These are phyloP conservation scores for Polymixis lichenea DNA, from an alignment of 2,888 invertebrate genomes.

Conservation along the genomic window DNA sequence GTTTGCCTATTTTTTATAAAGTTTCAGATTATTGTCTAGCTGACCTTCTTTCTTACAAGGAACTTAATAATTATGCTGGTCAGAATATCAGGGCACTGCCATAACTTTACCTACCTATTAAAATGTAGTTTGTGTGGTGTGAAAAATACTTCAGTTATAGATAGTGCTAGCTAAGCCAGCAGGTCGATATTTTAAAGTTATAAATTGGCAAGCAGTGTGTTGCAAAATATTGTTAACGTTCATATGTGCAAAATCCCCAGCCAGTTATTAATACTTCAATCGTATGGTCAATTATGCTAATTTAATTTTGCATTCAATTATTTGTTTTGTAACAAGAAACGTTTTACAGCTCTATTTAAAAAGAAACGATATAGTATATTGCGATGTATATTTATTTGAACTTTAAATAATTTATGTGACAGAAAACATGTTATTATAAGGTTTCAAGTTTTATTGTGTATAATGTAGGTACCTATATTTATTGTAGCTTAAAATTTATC, in stretches of 20 bases:
- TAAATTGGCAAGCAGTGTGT: not conserved
- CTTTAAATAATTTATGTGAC: not conserved
- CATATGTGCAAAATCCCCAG: not conserved
- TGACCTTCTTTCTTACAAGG: slow-evolving; percentile 22
- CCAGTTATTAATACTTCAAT: not conserved
- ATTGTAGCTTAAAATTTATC: not conserved
- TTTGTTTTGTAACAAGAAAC: not conserved
- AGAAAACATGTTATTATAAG: not conserved
- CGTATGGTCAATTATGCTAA: not conserved
- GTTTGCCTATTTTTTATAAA: slow-evolving; percentile 22
- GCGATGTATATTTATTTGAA: not conserved
- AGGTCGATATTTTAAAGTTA: not conserved
- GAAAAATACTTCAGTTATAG: not conserved
- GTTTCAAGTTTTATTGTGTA: not conserved
- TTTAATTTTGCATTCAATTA: not conserved
- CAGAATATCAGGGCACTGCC: not conserved
- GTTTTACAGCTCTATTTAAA: not conserved
- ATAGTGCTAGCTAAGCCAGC: not conserved
- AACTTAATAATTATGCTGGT: not conserved
- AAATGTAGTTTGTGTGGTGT: no score
- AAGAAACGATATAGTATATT: not conserved
- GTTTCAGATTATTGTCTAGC: not conserved
- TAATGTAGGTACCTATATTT: not conserved
- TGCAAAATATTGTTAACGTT: not conserved
- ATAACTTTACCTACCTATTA: not conserved